A percentile compares a stretch with the other conserved stretches of the same genome.
Evolutionary conservation across 2,113 vertebrate species (phyloP).

Genomic region (Eubucco bourcierii): DNA sequence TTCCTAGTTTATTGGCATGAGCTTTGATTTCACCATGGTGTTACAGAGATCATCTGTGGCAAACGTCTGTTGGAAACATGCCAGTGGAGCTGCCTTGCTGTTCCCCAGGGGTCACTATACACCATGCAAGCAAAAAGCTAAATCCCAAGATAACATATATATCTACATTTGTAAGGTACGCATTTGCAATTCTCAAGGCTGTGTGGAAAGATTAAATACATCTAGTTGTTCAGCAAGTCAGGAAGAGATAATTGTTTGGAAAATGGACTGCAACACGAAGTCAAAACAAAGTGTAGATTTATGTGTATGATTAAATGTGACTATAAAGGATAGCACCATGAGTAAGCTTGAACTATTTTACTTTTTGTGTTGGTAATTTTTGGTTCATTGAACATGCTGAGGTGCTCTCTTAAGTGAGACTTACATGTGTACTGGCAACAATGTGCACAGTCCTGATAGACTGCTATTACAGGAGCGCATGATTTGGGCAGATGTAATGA

Average conservation of each 20-base stretch:
- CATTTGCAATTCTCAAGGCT: background rate
- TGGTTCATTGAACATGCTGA: background rate
- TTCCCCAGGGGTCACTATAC: background rate
- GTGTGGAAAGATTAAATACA: background rate
- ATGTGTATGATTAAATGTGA: background rate
- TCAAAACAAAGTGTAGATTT: background rate
- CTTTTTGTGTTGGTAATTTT: background rate
- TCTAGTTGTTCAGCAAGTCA: background rate
- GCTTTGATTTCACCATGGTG: background rate
- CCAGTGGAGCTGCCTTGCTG: background rate
- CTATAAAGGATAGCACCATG: background rate
- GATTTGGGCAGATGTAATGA: background rate
- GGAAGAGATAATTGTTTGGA: background rate
- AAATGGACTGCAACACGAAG: background rate
- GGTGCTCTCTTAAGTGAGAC: background rate
- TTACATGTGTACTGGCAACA: background rate
- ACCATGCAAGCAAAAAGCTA: background rate
- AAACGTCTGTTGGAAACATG: background rate
- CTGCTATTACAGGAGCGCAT: background rate
- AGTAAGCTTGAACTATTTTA: background rate
- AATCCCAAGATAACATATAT: background rate
- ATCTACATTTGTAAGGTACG: background rate
- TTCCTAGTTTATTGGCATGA: background rate
- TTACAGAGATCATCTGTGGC: background rate
- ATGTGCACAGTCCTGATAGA: fast-evolving